A percentile compares a stretch with the other conserved stretches of the same genome.
These are phyloP conservation scores for Alosa sapidissima DNA, from an alignment of 2,797 vertebrate species.

Conservation along the genomic window DNA sequence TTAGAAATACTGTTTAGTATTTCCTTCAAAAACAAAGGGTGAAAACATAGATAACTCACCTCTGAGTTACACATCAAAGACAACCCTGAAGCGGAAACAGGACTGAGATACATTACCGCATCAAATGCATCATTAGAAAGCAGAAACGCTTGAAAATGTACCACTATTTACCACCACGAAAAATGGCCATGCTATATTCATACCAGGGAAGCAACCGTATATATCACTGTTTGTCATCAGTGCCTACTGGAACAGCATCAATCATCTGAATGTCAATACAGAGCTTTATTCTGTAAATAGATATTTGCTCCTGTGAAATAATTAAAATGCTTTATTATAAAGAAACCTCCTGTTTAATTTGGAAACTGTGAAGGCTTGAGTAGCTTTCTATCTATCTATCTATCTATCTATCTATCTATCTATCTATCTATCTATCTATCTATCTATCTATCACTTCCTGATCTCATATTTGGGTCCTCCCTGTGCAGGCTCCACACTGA, in stretches of 20 bases:
- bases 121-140: not conserved
- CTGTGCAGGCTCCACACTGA: too few species aligned
- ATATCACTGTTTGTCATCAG: not conserved
- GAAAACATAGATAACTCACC: not conserved
- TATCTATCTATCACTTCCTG: too few species aligned
- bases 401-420: too few species aligned
- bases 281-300: slow-evolving; percentile 4
- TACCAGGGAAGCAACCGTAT: not conserved
- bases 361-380: too few species aligned
- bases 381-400: too few species aligned
- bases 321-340: slow-evolving; percentile 19
- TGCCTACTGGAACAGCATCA: not conserved
- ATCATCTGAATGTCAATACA: not conserved
- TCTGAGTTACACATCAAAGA: not conserved
- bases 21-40: not conserved
- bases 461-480: too few species aligned
- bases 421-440: too few species aligned
- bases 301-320: not conserved
- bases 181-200: not conserved
- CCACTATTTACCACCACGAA: not conserved
- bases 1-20: not conserved
- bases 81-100: not conserved
- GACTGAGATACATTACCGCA: not conserved
- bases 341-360: not conserved
- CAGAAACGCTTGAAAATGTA: not conserved